phyloP scores from a whole-genome alignment of 64 coral and sea anemone species.

The Porites lutea region DNA sequence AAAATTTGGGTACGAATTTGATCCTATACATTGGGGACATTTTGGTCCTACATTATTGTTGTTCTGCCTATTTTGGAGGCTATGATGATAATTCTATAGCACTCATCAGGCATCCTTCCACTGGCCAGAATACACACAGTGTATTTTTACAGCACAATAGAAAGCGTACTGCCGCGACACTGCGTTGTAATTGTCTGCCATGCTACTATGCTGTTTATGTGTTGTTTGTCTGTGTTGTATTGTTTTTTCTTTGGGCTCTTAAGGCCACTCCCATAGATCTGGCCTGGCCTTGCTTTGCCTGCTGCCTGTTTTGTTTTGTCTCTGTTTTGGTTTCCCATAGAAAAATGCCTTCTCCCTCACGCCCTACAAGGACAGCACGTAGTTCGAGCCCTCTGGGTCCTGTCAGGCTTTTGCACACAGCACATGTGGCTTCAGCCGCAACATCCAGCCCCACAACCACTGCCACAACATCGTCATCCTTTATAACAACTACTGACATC shows the following conservation, averaged over 20 bases:
- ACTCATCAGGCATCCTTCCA: not conserved
- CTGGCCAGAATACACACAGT: not conserved
- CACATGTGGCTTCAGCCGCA: not conserved
- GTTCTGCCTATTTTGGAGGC: slow-evolving; percentile 12
- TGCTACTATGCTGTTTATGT: slow-evolving; percentile 12
- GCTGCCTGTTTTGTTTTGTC: slow-evolving; percentile 16
- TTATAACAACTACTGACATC: no score
- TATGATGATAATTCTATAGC: slow-evolving; percentile 10
- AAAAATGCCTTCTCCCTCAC: not conserved
- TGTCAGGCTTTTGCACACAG: not conserved
- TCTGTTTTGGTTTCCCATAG: not conserved
- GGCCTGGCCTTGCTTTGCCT: not conserved
- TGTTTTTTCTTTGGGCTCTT: not conserved
- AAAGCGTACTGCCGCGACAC: not conserved
- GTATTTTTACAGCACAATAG: slow-evolving; percentile 12
- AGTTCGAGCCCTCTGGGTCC: not conserved
- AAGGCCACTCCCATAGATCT: slow-evolving; percentile 1
- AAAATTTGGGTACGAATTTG: not conserved
- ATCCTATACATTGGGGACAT: not conserved
- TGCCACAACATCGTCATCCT: not conserved
- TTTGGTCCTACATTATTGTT: no score
- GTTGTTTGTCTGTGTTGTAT: not conserved
- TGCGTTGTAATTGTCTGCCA: slow-evolving; percentile 21
- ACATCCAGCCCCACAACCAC: not conserved
- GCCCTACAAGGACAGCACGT: not conserved